Conservation (phyloP, 2,797 vertebrate genomes). For the Glossophaga mutica region DNA sequence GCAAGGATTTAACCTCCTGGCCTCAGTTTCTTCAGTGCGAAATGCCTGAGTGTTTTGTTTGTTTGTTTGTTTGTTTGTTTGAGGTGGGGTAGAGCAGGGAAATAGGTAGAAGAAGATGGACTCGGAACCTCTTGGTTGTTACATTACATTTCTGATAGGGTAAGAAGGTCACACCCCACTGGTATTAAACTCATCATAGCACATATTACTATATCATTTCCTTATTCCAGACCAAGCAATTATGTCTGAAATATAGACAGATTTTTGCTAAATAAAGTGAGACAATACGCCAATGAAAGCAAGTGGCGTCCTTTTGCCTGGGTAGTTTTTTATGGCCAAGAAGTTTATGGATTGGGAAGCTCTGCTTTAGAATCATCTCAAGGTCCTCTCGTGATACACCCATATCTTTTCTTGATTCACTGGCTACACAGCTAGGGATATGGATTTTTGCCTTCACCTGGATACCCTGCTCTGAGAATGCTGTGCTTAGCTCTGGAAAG, state of each 20-base stretch:
- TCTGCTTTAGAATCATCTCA: neutral
- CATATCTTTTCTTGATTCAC: neutral
- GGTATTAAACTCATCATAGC: neutral
- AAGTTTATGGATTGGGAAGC: neutral
- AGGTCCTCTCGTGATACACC: neutral
- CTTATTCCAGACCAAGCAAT: neutral
- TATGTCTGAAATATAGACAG: neutral
- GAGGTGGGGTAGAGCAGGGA: no score
- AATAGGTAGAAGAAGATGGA: neutral
- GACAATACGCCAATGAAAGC: neutral
- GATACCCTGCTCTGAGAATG: neutral
- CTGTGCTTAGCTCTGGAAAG: neutral
- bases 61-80: neutral
- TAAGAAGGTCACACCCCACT: neutral
- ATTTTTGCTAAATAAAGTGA: slow-evolving; percentile 2
- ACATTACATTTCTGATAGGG: neutral
- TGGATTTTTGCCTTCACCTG: neutral
- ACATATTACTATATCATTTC: neutral
- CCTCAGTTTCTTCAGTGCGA: neutral
- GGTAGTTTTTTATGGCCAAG: neutral
- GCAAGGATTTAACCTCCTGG: neutral
- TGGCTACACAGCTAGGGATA: neutral
- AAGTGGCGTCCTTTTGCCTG: neutral
- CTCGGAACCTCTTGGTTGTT: neutral
- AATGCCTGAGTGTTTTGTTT: neutral